Evolutionary conservation across 2,113 vertebrate species (phyloP), one percentile per base, ranked within the genome.

Genomic region (Irena cyanogastra): DNA sequence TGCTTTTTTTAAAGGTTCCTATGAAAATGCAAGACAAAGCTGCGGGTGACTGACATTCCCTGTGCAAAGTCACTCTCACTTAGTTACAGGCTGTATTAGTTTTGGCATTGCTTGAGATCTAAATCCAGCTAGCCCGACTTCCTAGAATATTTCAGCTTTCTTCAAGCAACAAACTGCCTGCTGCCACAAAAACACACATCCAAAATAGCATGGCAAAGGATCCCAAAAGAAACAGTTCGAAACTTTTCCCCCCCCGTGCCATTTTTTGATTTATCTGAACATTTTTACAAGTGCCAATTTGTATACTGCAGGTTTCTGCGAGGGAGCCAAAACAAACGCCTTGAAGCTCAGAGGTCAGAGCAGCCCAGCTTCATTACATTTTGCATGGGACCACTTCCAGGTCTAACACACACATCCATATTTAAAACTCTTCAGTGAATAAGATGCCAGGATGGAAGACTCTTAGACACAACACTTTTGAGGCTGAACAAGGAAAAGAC

Each of bases 191-290:
- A 97, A 95, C 70, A 86, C 61, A 83, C 63, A 72, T 65, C 85
- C 87, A 94, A 96, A 97, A 94, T 94, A 93, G 92, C 74, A 68
- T 39, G 91, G 94, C 45, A 31, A 93, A 96, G 71, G 69, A 95
- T 78, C 93, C 92, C 94, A 97, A 94, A 97, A 94, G 93, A 97
- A 96, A 97, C 93, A 91, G 72, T 96, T 81, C 65, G 91, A 95
- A 96, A 94, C 82, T 78, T 92, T 42, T 7, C 2, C 49, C 20
- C 24, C 11, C 31, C 50, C 4, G 35, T 80, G 81, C 83, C 86
- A 56, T 75, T 97, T 85, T 97, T 90, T 96, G 93, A 97, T 94
- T 97, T 95, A 92, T 93, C 91, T 56, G 92, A 97, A 93, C 90
- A 94, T 92, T 94, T 96, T 96, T 93, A 96, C 85, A 95, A 95